Base-by-base conservation (phyloP, 2,113 vertebrate species). In the Oryzias melastigma region DNA sequence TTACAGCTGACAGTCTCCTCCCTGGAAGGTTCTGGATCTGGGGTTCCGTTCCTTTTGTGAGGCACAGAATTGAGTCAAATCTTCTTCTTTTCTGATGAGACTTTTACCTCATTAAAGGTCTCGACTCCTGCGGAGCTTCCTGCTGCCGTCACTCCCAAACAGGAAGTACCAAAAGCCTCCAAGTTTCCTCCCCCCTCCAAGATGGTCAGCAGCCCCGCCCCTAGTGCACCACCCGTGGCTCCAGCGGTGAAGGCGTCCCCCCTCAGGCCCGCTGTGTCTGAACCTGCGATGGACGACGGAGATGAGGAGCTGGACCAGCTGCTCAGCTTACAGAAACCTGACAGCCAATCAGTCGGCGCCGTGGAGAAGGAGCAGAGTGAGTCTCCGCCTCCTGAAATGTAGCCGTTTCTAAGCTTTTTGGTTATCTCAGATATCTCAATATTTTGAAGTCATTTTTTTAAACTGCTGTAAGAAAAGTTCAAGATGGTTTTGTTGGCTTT, bases 261-360 rank as follows among this genome's bases (percentile, higher is more conserved):
- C 55, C 22, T 58, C 40, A 1, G 40, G 25, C 41, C 57, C 2
- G 25, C 25, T 5, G 18, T 58, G 0, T 47, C 50, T 29, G 70
- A 77, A 45, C 61, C 58, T 10, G 24, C 14, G 7, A 59, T 12
- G 29, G 93, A 94, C 5, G 78, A 87, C 3, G 71, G 89, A 19
- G 94, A 97, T 25, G 90, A 95, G 63, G 96, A 98, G 61, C 88
- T 98, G 51, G 95, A 98, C 71, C 79, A 89, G 73, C 89, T 99
- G 61, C 92, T 98, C 22, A 82, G 74, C 73, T 85, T 98, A 73
- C 90, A 95, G 65, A 91, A 87, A 14, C 90, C 94, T 3, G 14
- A 71, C 14, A 68, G 65, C 10, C 65, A 42, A 49, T 19, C 42
- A 6, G 57, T 41, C 50, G 42, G 35, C 17, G 3, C 14, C 20